Percentiles rank a stretch among this genome's conserved stretches.
Evolutionary conservation across 2,797 vertebrate genomes (phyloP).

Genomic region (Takifugu ocellatus): DNA sequence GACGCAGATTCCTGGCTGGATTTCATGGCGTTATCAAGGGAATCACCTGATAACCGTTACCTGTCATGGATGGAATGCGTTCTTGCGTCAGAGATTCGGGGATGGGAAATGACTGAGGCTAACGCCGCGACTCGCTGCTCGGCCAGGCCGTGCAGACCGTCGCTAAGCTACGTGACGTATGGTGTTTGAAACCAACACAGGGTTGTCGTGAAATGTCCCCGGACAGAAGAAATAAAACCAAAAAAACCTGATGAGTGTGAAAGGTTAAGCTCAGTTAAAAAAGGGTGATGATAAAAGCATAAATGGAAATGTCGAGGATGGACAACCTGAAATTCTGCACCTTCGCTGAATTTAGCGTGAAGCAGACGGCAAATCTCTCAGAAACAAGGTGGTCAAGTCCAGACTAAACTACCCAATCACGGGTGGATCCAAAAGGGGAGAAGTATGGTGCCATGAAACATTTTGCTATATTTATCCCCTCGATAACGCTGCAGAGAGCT

Average conservation of each 20-base stretch:
- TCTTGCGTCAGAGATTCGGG: conserved; percentile 47
- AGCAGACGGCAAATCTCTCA: conserved; percentile 8
- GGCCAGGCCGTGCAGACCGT: too few species aligned
- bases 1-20: conserved; percentile 70
- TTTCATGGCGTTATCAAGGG: conserved; percentile 78
- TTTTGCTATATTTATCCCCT: conserved; percentile 69
- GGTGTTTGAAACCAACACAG: conserved; percentile 32
- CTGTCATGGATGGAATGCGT: conserved; percentile 61
- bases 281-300: conserved; percentile 42
- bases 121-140: background rate
- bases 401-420: conserved; percentile 42
- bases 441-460: conserved; percentile 54
- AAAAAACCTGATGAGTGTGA: conserved; percentile 19
- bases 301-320: conserved; percentile 32
- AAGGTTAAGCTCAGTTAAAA: conserved; percentile 13
- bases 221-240: conserved; percentile 29
- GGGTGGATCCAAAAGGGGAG: conserved; percentile 43
- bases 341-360: conserved; percentile 74
- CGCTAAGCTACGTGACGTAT: conserved; percentile 23
- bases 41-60: conserved; percentile 70
- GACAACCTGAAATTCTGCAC: conserved; percentile 42
- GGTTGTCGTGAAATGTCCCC: conserved; percentile 41
- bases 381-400: conserved; percentile 16
- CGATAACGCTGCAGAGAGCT: conserved; percentile 22
- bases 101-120: conserved; percentile 39